A percentile compares a stretch with the other conserved stretches of the same genome.
Evolutionary conservation across 1,140 invertebrate genomes (phyloP).

Genomic region (Bathynomus jamesi): DNA sequence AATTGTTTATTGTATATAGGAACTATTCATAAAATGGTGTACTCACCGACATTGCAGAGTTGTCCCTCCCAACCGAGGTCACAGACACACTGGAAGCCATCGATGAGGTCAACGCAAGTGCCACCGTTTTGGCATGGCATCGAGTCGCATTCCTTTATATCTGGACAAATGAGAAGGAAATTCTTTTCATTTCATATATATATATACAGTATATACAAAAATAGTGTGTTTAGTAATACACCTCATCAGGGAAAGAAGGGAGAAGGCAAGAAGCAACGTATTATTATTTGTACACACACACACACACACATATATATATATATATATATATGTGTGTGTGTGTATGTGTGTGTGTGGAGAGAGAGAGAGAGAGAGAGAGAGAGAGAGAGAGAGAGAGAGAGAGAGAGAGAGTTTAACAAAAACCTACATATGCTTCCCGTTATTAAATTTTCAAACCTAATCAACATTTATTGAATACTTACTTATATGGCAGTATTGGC

Average conservation of each 20-base stretch:
- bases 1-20: no score
- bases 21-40: no score
- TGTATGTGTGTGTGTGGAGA: neutral
- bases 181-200: conserved; percentile 63
- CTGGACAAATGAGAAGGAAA: no score
- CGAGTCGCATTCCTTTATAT: conserved; percentile 78
- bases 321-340: neutral
- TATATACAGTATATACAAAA: neutral
- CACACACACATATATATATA: neutral
- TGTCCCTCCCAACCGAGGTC: conserved; percentile 72
- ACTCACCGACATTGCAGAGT: conserved; percentile 77
- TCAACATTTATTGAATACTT: conserved; percentile 52
- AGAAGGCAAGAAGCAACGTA: no score
- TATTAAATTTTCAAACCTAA: no score
- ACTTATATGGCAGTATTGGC: conserved; percentile 67
- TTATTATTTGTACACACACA: neutral
- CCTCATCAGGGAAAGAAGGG: no score
- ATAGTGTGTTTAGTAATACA: no score
- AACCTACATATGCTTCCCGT: neutral
- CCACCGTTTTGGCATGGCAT: conserved; percentile 81
- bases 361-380: no score
- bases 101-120: conserved; percentile 66
- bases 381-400: no score
- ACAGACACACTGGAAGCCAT: conserved; percentile 68
- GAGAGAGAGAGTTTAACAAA: no score